These are phyloP conservation scores for Novumbra hubbsi DNA, from an alignment of 2,797 vertebrate genomes.

Conservation along the genomic window DNA sequence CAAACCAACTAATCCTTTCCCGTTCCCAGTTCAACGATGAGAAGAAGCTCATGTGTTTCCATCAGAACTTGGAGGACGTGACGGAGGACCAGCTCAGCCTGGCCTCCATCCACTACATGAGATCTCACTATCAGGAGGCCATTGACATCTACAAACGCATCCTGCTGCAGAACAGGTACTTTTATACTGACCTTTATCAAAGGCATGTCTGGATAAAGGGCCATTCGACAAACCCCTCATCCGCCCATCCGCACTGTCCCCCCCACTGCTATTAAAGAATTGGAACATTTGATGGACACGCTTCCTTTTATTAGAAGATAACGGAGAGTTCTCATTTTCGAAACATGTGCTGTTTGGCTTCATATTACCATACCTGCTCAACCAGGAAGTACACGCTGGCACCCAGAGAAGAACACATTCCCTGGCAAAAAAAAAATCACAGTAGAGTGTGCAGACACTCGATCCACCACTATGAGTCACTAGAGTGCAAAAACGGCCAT, in stretches of 20 bases:
- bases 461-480: too few relatives aligned
- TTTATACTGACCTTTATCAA: neutral
- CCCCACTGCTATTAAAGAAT: neutral
- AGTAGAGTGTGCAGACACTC: too few relatives aligned
- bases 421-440: too few relatives aligned
- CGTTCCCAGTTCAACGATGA: slow-evolving; percentile 89
- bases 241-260: neutral
- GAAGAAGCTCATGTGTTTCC: slow-evolving; percentile 94
- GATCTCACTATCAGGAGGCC: slow-evolving; percentile 96
- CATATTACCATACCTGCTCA: too few relatives aligned
- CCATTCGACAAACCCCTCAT: neutral
- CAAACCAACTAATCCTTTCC: neutral
- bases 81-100: slow-evolving; percentile 97
- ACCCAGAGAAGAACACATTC: too few relatives aligned
- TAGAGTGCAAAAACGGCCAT: too few relatives aligned
- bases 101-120: slow-evolving; percentile 98
- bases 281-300: neutral
- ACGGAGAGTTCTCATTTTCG: neutral
- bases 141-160: slow-evolving; percentile 98
- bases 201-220: neutral
- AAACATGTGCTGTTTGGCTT: too few relatives aligned
- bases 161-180: slow-evolving; percentile 88
- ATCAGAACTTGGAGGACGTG: slow-evolving; percentile 95
- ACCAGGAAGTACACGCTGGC: too few relatives aligned
- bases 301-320: neutral